Percentiles rank a stretch among this genome's conserved stretches.
These are phyloP conservation scores for Triplophysa siluroides DNA, from an alignment of 2,113 vertebrate species.

Conservation along the genomic window DNA sequence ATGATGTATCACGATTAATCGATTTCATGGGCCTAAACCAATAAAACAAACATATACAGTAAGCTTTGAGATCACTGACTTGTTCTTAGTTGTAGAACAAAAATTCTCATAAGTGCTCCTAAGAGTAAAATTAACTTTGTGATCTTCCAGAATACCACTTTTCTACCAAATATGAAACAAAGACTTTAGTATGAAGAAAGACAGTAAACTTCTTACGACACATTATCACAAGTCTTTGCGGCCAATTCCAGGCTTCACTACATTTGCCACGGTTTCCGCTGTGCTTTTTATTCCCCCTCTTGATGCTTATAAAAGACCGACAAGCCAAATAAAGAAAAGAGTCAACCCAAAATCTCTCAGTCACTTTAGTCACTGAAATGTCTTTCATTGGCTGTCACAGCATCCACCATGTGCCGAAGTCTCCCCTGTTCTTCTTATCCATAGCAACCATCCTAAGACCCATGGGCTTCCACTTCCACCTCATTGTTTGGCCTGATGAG, in stretches of 20 bases:
- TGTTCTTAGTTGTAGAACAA: no score
- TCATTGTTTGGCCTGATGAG: constrained; percentile 34
- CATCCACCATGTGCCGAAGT: constrained; percentile 9
- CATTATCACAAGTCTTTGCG: no score
- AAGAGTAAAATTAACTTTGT: no score
- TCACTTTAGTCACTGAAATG: constrained; percentile 22
- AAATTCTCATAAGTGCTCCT: no score
- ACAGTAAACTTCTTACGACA: no score
- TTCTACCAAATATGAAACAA: no score
- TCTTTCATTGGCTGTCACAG: constrained; percentile 17
- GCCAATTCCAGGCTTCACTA: not conserved
- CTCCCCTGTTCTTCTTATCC: constrained; percentile 19
- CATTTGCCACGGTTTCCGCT: not conserved
- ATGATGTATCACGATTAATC: no score
- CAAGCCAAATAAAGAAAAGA: not conserved
- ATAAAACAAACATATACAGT: no score
- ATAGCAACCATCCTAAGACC: constrained; percentile 34
- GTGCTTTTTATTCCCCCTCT: not conserved
- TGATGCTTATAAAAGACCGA: not conserved
- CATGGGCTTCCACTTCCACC: constrained; percentile 27
- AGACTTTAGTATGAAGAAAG: no score
- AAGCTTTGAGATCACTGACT: no score
- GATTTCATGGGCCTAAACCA: no score
- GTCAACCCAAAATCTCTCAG: constrained; percentile 9
- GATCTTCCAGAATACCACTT: no score